Evolutionary conservation across 2,888 invertebrate species (phyloP).

Genomic region (Euclidia mi): DNA sequence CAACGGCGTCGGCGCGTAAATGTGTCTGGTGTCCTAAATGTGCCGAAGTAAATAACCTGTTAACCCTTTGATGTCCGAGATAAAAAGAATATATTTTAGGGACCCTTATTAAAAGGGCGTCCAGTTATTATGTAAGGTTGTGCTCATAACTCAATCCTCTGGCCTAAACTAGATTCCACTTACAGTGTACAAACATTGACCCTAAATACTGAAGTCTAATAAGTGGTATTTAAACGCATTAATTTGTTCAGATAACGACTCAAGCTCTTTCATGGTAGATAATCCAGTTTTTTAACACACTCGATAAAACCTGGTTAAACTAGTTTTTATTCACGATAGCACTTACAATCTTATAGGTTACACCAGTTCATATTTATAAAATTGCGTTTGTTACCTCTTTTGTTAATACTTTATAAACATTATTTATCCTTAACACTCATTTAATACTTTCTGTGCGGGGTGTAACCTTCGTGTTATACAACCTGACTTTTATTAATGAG

Average conservation of each 20-base stretch:
- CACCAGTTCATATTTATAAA: constrained; percentile 30
- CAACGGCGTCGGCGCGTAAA: constrained; percentile 13
- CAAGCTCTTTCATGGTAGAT: constrained; percentile 34
- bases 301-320: constrained; percentile 43
- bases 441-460: constrained; percentile 4
- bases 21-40: constrained; percentile 39
- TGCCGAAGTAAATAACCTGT: constrained; percentile 31
- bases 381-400: constrained; percentile 25
- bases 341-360: constrained; percentile 40
- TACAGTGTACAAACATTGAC: background rate
- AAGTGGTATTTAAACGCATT: background rate
- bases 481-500: background rate
- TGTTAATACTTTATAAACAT: constrained; percentile 21
- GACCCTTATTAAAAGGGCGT: constrained; percentile 25
- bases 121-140: constrained; percentile 5
- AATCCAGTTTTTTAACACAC: constrained; percentile 47
- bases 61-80: constrained; percentile 46
- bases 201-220: background rate
- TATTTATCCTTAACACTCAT: constrained; percentile 16
- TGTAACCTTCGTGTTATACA: background rate
- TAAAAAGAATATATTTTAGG: constrained; percentile 37
- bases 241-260: constrained; percentile 11
- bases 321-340: constrained; percentile 38
- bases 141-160: constrained; percentile 1
- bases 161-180: background rate